These are phyloP conservation scores for Parnassius glacialis DNA, from an alignment of 2,888 invertebrate genomes.

Conservation along the genomic window DNA sequence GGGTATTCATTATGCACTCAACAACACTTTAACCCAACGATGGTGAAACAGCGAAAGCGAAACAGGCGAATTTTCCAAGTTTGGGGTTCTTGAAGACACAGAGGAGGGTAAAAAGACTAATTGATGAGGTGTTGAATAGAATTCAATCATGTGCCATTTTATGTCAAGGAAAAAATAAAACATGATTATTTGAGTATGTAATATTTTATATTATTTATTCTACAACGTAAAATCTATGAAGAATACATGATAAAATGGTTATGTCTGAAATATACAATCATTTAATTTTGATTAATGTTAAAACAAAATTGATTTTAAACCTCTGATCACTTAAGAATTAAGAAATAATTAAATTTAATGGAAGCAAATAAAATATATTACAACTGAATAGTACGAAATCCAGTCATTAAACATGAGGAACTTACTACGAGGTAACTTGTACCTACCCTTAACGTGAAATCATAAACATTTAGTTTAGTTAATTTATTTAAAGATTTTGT, in stretches of 20 bases:
- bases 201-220: conserved; percentile 50
- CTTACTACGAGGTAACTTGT: conserved; percentile 36
- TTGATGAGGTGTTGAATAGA: too few relatives aligned
- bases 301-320: conserved; percentile 65
- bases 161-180: too few relatives aligned
- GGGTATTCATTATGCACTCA: too few relatives aligned
- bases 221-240: conserved; percentile 54
- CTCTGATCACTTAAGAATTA: conserved; percentile 61
- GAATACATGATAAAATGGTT: conserved; percentile 68
- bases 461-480: conserved; percentile 13
- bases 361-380: conserved; percentile 60
- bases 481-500: conserved; percentile 3
- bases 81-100: too few relatives aligned
- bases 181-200: conserved; percentile 14
- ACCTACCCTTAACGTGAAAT: conserved; percentile 29
- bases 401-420: conserved; percentile 50
- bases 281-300: conserved; percentile 66
- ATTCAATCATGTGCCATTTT: too few relatives aligned
- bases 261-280: conserved; percentile 74
- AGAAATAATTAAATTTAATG: conserved; percentile 56
- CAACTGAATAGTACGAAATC: conserved; percentile 36
- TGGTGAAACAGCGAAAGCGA: too few relatives aligned
- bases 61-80: too few relatives aligned
- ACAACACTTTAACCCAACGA: too few relatives aligned
- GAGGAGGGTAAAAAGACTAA: too few relatives aligned